Evolutionary conservation across 1,140 invertebrate genomes (phyloP).

Genomic region (Samia ricini): DNA sequence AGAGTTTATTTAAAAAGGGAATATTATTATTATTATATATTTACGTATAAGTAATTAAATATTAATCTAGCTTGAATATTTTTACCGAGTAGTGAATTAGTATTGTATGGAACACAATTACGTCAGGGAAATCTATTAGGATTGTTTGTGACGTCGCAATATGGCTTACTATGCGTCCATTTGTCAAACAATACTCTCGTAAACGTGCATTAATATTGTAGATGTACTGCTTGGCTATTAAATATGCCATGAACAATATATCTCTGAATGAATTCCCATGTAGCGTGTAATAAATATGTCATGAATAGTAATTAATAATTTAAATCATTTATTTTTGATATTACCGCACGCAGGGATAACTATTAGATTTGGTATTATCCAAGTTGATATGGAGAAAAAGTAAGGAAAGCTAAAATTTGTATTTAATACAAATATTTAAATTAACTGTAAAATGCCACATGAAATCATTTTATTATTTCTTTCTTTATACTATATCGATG

Average conservation of each 20-base stretch:
- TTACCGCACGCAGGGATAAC: too few species aligned
- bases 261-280: neutral
- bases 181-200: neutral
- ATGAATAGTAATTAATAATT: too few species aligned
- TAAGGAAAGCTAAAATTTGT: too few species aligned
- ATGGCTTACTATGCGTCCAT: neutral
- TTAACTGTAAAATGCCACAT: too few species aligned
- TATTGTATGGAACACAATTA: neutral
- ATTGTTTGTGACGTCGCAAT: slow-evolving; percentile 1
- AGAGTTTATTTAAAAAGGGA: too few species aligned
- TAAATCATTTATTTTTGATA: too few species aligned
- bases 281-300: neutral
- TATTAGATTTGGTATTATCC: too few species aligned
- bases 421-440: too few species aligned
- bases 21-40: too few species aligned
- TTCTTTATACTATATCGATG: too few species aligned
- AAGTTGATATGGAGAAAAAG: too few species aligned
- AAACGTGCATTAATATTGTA: neutral
- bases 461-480: too few species aligned
- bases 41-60: neutral
- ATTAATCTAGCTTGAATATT: neutral
- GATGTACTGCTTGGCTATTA: neutral
- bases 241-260: neutral
- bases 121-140: neutral
- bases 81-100: neutral